A percentile compares a stretch with the other conserved stretches of the same genome.
Evolutionary conservation across 2,797 vertebrate species (phyloP).

Genomic region (Leontopithecus rosalia): DNA sequence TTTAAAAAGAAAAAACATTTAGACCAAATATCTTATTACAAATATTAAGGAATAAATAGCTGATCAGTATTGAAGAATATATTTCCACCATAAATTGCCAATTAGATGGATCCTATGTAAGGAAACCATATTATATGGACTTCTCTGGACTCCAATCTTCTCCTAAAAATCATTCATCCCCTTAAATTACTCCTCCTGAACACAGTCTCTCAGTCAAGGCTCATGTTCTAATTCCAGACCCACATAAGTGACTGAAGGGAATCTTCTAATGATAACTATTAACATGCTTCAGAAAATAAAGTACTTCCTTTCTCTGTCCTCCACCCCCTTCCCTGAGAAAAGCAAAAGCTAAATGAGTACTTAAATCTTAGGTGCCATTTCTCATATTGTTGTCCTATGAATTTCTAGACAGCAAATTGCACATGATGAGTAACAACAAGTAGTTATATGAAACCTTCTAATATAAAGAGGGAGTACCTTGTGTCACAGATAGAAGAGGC

Average conservation of each 20-base stretch:
- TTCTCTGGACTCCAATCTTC: background rate
- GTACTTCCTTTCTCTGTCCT: background rate
- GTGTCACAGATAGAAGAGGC: background rate
- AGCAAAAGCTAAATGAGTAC: background rate
- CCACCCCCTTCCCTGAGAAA: background rate
- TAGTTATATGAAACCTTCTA: background rate
- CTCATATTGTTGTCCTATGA: background rate
- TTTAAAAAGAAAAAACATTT: background rate
- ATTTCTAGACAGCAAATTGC: background rate
- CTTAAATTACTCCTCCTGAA: background rate
- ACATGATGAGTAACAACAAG: background rate
- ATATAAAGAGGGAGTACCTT: background rate
- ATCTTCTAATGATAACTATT: background rate
- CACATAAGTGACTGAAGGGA: background rate
- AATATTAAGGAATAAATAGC: background rate
- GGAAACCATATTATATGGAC: background rate
- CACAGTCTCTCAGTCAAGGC: background rate
- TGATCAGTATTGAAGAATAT: background rate
- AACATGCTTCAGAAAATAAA: background rate
- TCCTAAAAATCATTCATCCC: background rate
- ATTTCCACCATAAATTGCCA: background rate
- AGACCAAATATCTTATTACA: background rate
- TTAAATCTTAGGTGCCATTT: background rate
- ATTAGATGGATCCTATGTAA: background rate
- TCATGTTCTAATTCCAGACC: background rate